Evolutionary conservation across 2,797 vertebrate genomes (phyloP).

Genomic region (Chiroxiphia lanceolata): DNA sequence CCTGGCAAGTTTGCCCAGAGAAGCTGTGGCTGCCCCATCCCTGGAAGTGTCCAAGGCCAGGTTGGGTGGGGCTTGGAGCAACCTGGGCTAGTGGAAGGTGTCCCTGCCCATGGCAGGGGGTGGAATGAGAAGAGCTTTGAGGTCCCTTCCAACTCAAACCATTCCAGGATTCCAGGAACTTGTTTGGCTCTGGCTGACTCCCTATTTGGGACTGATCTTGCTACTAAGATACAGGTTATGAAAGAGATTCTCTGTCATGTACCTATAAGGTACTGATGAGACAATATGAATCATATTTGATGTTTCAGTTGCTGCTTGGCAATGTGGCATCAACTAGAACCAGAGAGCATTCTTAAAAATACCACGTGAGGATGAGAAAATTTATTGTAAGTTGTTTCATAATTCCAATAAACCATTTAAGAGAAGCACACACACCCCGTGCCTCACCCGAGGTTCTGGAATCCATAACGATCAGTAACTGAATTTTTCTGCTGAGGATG

Average conservation of each 20-base stretch:
- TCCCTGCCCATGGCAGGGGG: neutral
- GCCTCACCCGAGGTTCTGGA: conserved; percentile 43
- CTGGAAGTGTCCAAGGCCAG: neutral
- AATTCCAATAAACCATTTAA: conserved; percentile 15
- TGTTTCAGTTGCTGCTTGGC: conserved; percentile 33
- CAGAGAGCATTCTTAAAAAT: neutral
- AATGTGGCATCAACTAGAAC: neutral
- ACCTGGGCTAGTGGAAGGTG: fast-evolving
- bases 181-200: neutral
- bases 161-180: neutral
- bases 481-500: conserved; percentile 27
- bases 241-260: neutral
- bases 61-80: fast-evolving
- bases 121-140: fast-evolving
- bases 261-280: neutral
- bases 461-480: neutral
- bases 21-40: neutral
- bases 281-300: neutral
- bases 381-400: neutral
- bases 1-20: neutral
- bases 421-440: neutral
- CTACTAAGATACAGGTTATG: neutral
- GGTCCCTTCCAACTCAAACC: neutral
- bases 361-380: conserved; percentile 20
- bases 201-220: neutral